Evolutionary conservation across 1,140 invertebrate species (phyloP).

Genomic region (Rhopalosiphum maidis): DNA sequence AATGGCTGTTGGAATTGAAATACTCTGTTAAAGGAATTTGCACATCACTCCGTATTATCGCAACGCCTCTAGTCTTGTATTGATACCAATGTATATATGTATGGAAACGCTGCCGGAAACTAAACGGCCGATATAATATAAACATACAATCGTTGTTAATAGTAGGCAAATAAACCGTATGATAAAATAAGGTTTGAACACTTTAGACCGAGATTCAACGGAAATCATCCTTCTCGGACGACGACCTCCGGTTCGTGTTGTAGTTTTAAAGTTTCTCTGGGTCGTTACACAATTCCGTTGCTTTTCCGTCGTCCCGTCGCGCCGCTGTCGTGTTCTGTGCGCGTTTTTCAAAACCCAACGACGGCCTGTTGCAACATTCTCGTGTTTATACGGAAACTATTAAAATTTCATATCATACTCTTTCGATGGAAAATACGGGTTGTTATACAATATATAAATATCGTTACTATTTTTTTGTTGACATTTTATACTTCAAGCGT

Average conservation of each 20-base stretch:
- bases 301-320: background rate
- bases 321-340: background rate
- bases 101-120: background rate
- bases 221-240: background rate
- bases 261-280: slow-evolving; percentile 13
- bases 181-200: slow-evolving; percentile 10
- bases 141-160: background rate
- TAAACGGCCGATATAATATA: background rate
- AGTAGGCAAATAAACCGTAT: background rate
- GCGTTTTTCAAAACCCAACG: background rate
- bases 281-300: background rate
- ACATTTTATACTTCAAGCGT: background rate
- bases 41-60: background rate
- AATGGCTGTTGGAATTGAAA: background rate
- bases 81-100: background rate
- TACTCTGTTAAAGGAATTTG: background rate
- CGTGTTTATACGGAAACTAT: background rate
- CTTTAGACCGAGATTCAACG: slow-evolving; percentile 1
- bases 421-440: background rate
- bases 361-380: slow-evolving; percentile 17
- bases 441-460: background rate
- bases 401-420: background rate
- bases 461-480: background rate
- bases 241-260: background rate
- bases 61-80: background rate